Evolutionary conservation across 2,113 vertebrate genomes (phyloP).

Genomic region (Mystacornis crossleyi): DNA sequence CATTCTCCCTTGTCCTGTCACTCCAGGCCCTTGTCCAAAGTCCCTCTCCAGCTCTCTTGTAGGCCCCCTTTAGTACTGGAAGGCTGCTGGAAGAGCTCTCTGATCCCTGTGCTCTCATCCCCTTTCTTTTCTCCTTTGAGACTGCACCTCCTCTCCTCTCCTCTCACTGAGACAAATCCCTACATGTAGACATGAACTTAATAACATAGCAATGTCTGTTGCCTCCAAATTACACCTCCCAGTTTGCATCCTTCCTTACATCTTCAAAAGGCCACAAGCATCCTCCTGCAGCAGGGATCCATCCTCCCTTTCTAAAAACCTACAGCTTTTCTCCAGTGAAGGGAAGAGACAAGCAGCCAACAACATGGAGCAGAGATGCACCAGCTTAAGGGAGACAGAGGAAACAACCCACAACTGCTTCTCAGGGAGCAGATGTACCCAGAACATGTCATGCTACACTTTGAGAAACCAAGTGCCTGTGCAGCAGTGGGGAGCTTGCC

Average conservation of each 20-base stretch:
- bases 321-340: neutral
- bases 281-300: neutral
- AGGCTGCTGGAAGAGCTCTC: neutral
- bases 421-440: neutral
- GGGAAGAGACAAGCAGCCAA: neutral
- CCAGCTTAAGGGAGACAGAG: neutral
- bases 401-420: rapidly evolving
- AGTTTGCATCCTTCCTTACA: neutral
- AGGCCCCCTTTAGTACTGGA: neutral
- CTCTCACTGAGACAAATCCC: neutral
- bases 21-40: neutral
- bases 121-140: neutral
- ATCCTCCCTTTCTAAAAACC: neutral
- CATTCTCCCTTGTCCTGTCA: neutral
- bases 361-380: neutral
- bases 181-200: neutral
- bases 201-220: neutral
- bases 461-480: neutral
- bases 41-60: neutral
- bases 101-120: neutral
- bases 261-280: neutral
- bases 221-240: neutral
- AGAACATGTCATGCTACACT: neutral
- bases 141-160: neutral
- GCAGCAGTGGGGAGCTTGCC: neutral